A percentile compares a stretch with the other conserved stretches of the same genome.
Evolutionary conservation across 2,888 invertebrate genomes (phyloP).

Genomic region (Andrena trimmerana): DNA sequence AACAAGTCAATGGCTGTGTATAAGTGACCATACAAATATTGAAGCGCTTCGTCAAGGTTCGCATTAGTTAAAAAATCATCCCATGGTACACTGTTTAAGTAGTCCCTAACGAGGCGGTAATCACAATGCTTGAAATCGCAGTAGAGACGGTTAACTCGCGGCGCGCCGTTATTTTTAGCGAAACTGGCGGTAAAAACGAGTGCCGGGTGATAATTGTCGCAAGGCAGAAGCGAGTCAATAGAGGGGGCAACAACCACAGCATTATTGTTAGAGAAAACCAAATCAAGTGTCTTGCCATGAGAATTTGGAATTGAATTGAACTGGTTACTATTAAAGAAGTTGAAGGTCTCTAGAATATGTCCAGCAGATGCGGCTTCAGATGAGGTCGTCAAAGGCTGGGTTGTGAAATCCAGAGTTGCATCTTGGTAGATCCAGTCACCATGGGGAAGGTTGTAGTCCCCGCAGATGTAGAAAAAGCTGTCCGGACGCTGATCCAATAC

Average conservation of each 20-base stretch:
- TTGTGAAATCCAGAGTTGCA: neutral
- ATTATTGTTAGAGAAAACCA: neutral
- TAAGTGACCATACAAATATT: neutral
- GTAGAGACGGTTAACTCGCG: neutral
- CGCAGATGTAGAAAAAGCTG: neutral
- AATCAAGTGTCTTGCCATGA: neutral
- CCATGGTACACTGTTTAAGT: neutral
- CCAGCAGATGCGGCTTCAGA: neutral
- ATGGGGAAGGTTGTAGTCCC: neutral
- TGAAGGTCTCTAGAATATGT: neutral
- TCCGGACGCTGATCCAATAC: too few relatives aligned
- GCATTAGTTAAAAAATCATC: neutral
- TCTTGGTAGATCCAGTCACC: neutral
- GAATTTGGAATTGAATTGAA: neutral
- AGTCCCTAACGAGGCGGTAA: neutral
- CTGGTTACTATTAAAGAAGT: neutral
- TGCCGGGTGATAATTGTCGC: neutral
- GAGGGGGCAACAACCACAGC: neutral
- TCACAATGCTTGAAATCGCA: neutral
- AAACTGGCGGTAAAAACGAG: neutral
- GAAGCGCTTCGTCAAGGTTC: neutral
- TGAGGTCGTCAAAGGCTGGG: too few relatives aligned
- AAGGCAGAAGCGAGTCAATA: neutral
- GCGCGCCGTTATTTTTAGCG: too few relatives aligned
- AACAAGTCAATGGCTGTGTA: neutral